Base-by-base conservation (phyloP, 1,140 invertebrate genomes). In the Nephotettix cincticeps region DNA sequence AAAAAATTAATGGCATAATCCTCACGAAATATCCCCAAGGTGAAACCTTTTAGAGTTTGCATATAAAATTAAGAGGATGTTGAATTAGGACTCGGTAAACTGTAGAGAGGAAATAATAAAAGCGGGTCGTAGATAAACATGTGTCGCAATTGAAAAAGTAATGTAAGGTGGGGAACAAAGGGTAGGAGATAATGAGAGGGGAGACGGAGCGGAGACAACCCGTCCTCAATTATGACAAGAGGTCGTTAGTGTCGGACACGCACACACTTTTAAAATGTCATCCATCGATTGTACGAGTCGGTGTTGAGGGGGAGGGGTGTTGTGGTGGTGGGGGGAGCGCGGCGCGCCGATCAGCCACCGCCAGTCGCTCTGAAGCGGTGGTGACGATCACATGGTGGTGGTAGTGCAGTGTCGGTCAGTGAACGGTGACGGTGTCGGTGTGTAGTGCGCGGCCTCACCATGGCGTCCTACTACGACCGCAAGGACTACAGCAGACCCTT, bases 401-500 rank as follows among this genome's bases (percentile, higher is more conserved):
- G 29, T 28, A 17, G 28, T 65, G 30, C 30, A 32, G 32, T 67
- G 64, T 43, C n/a, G 36, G 30, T 27, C 17, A 30, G 28, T 19
- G 63, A 19, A 27, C 27, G 27, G 61, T 32, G 27, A n/a, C 27
- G 54, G 21, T 13, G 21, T 21, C 23, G 17, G 4, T 23, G 64
- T 67, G 64, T 45, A 21, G 64, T 67, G 64, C 23, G 40, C 28
- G 64, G 14, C 19, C 14, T 54, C 23, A 65, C 45, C 47, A 63
- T 70, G 25, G 36, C 68, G 56, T n/a, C 68, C 13, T 54, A 25
- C 1, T 54, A 47, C 14, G 45, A 69, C 21, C 47, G 27, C 64
- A 90, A 90, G 81, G 91, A 93, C 81, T 93, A 91, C 82, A 89
- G 87, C 76, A 86, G 89, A 78, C 91, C 91, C 71, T 83, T 93